Percentiles rank a stretch among this genome's conserved stretches.
Conservation (phyloP, 2,797 vertebrate species). For the Nasua narica region DNA sequence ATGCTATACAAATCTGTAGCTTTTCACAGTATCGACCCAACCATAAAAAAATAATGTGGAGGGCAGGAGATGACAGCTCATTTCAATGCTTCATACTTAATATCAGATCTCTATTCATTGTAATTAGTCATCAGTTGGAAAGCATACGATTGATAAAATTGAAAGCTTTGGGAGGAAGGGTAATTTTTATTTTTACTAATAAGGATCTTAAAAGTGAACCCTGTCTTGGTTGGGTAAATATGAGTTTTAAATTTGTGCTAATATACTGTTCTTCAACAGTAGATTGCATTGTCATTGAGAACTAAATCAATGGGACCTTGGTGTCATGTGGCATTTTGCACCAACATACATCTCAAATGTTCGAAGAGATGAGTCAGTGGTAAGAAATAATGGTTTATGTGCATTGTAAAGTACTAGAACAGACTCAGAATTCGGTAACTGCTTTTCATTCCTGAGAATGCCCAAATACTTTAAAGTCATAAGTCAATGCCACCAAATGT, state of each 20-base stretch:
- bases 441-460: neutral
- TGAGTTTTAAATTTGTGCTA: neutral
- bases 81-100: neutral
- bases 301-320: neutral
- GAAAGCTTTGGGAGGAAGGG: fast-evolving
- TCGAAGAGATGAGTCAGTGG: neutral
- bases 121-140: neutral
- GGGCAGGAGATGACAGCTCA: neutral
- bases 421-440: neutral
- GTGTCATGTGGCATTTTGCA: neutral
- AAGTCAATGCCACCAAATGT: neutral
- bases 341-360: neutral
- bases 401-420: neutral
- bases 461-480: neutral
- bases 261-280: neutral
- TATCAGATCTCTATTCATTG: neutral
- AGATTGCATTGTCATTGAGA: neutral
- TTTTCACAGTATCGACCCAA: neutral
- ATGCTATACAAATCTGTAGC: neutral
- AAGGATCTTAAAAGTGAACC: neutral
- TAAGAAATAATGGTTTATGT: neutral
- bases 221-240: neutral
- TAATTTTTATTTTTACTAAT: neutral
- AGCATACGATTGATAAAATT: neutral
- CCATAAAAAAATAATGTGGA: neutral